Evolutionary conservation across 2,888 invertebrate species (phyloP), one percentile per base, ranked within the genome.

Genomic region (Lithophane socia): DNA sequence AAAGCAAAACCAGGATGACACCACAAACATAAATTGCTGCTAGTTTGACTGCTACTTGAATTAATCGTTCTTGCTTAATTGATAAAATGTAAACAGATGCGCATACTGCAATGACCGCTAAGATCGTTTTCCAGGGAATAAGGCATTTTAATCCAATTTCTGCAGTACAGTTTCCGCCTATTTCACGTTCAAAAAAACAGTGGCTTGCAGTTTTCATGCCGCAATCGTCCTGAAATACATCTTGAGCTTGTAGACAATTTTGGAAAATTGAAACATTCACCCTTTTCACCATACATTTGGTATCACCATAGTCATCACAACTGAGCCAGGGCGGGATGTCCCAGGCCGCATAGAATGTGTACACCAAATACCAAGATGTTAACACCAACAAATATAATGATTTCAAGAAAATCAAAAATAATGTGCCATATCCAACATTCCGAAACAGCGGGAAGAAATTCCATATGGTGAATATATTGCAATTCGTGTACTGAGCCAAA

Each of bases 221-320:
- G 54, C 96, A 95, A 75, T 95, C 94, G 37, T 92, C 91, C 21
- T 90, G 87, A 75, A 93, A 95, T 74, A 95, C 81, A 18, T 83
- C 77, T 88, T 94, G 93, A 54, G 95, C 92, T 90, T 96, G 95
- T 66, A 96, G 75, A 75, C 96, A 96, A 80, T 94, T 94, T 91
- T 96, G 96, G 83, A 95, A 96, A 79, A 93, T 86, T 1, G 96
- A 94, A 0, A 95, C 89, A 72, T 96, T 95, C 0, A 94, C 75
- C 65, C 92, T 88, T 88, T 96, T 96, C 18, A 96, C 94, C 95
- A 96, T 96, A 87, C 96, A 96, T 82, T 91, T 93, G 21, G 86
- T 76, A 49, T 86, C 84, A 63, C 91, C 91, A 71, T 90, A 95
- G 24, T 93, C 93, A 1, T 93, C 92, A 79, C 96, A 96, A 3